Evolutionary conservation across 2,113 vertebrate species (phyloP).

Genomic region (Bucco capensis): DNA sequence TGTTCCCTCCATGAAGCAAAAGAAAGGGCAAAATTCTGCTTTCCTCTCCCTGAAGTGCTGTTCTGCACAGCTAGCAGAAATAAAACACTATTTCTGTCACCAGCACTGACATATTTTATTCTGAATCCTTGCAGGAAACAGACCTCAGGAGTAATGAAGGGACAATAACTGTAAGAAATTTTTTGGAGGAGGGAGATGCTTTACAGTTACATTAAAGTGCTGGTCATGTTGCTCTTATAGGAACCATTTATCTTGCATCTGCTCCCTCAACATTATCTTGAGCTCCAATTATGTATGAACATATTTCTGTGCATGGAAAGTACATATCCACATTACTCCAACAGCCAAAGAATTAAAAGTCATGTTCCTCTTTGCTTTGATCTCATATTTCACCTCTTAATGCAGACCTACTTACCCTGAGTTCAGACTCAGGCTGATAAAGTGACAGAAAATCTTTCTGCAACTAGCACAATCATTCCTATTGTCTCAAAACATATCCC

Average conservation of each 20-base stretch:
- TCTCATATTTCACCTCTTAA: background rate
- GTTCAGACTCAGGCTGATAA: background rate
- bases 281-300: background rate
- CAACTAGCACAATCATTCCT: background rate
- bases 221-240: background rate
- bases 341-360: background rate
- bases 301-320: background rate
- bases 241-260: background rate
- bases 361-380: background rate
- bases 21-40: background rate
- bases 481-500: background rate
- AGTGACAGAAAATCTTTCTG: background rate
- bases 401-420: background rate
- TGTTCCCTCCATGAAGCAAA: background rate
- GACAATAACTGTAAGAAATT: background rate
- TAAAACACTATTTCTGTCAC: conserved; percentile 1
- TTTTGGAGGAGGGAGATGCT: background rate
- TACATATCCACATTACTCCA: background rate
- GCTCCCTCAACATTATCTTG: background rate
- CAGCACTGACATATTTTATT: background rate
- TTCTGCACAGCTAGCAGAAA: background rate
- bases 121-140: background rate
- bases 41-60: background rate
- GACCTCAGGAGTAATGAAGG: background rate
- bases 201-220: background rate